phyloP scores from a whole-genome alignment of 2,797 vertebrate genomes.

The Onychomys leucogaster region DNA sequence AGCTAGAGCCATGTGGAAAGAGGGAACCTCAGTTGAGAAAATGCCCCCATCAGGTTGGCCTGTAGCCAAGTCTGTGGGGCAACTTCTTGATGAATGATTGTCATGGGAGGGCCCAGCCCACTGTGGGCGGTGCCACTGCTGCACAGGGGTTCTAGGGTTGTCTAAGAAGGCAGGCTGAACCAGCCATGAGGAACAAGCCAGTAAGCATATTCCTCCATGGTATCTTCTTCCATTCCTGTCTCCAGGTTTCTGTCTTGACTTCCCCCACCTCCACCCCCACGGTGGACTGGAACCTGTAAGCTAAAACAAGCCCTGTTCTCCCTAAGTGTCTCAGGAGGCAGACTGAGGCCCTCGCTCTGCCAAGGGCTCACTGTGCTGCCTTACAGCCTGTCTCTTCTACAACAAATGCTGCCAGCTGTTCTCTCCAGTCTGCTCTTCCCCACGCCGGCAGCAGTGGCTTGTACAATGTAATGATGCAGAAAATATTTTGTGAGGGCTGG shows the following conservation, averaged over 20 bases:
- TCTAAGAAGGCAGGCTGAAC: background rate
- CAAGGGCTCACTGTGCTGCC: background rate
- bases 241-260: background rate
- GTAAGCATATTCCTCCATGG: background rate
- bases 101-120: background rate
- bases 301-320: background rate
- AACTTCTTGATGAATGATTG: background rate
- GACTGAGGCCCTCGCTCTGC: background rate
- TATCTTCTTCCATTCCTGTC: background rate
- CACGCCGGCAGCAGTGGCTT: background rate
- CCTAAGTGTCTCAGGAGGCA: background rate
- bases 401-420: background rate
- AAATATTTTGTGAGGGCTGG: constrained; percentile 2
- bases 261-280: background rate
- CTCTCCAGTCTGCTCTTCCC: background rate
- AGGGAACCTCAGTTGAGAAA: background rate
- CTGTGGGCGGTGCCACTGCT: background rate
- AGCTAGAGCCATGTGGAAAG: background rate
- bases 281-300: background rate
- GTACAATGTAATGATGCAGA: background rate
- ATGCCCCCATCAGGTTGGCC: background rate
- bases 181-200: background rate
- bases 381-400: background rate
- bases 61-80: background rate
- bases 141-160: too few relatives aligned